Percentiles rank a stretch among this genome's conserved stretches.
These are phyloP conservation scores for Ennomos fuscantarius DNA, from an alignment of 2,888 invertebrate genomes.

Conservation along the genomic window DNA sequence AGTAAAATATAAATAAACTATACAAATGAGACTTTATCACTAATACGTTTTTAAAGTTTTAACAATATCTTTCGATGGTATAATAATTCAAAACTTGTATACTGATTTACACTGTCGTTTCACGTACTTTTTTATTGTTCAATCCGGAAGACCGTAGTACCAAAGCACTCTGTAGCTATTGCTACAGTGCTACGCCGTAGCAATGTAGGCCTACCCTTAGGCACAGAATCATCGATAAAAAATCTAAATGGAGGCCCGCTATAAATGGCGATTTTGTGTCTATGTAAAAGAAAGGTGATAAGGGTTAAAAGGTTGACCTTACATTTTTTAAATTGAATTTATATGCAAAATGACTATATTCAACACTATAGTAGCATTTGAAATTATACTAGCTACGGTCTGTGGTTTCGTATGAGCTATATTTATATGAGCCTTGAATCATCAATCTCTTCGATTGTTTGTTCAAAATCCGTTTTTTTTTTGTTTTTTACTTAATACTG, in stretches of 20 bases:
- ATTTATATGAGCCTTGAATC: too few species aligned
- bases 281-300: conserved; percentile 36
- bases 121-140: conserved; percentile 73
- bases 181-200: conserved; percentile 32
- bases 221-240: conserved; percentile 46
- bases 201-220: conserved; percentile 32
- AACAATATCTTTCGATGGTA: too few species aligned
- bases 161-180: conserved; percentile 31
- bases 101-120: conserved; percentile 3
- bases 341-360: background rate
- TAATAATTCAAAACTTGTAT: background rate
- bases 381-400: too few species aligned
- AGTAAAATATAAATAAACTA: too few species aligned
- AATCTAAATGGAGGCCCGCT: conserved; percentile 65
- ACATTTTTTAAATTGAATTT: background rate
- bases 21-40: too few species aligned
- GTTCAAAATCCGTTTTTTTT: too few species aligned
- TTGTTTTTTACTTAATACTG: too few species aligned
- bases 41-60: too few species aligned
- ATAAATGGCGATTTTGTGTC: conserved; percentile 47
- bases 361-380: too few species aligned
- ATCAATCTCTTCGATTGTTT: too few species aligned
- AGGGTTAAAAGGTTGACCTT: conserved; percentile 25
- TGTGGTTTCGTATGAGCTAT: too few species aligned
- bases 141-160: conserved; percentile 51